Evolutionary conservation across 1,140 invertebrate genomes (phyloP).

Genomic region (Heliconius himera): DNA sequence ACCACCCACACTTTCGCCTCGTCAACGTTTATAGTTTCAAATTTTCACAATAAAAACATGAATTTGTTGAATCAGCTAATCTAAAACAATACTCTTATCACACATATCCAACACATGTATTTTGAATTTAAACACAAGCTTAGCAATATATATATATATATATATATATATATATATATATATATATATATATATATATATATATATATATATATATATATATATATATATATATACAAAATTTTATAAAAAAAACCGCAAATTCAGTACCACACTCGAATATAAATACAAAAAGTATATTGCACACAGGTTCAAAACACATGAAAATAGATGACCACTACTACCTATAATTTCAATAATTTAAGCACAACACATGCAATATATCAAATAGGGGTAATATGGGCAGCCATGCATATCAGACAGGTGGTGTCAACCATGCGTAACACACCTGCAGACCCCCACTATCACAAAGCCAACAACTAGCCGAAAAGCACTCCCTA

Average conservation of each 20-base stretch:
- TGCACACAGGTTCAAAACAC: not conserved
- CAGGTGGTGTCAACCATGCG: conserved; percentile 68
- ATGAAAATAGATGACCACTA: not conserved
- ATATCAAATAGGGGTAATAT: conserved; percentile 52
- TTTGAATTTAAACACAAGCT: not conserved
- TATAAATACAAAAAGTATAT: not conserved
- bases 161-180: not conserved
- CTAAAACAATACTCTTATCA: not conserved
- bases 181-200: not conserved
- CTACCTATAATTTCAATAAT: conserved; percentile 17
- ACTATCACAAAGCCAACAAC: conserved; percentile 51
- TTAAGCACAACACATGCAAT: conserved; percentile 27
- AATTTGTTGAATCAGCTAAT: not conserved
- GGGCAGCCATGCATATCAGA: conserved; percentile 67
- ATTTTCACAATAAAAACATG: not conserved
- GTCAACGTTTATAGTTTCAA: not conserved
- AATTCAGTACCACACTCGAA: not conserved
- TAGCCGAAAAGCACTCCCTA: conserved; percentile 48
- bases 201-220: no score
- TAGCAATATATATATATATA: not conserved
- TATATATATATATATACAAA: not conserved
- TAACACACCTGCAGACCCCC: conserved; percentile 74
- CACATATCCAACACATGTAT: not conserved
- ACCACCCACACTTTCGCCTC: conserved; percentile 36
- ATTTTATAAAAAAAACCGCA: not conserved